Evolutionary conservation across 2,888 invertebrate species (phyloP).

Genomic region (Tetragonisca angustula): DNA sequence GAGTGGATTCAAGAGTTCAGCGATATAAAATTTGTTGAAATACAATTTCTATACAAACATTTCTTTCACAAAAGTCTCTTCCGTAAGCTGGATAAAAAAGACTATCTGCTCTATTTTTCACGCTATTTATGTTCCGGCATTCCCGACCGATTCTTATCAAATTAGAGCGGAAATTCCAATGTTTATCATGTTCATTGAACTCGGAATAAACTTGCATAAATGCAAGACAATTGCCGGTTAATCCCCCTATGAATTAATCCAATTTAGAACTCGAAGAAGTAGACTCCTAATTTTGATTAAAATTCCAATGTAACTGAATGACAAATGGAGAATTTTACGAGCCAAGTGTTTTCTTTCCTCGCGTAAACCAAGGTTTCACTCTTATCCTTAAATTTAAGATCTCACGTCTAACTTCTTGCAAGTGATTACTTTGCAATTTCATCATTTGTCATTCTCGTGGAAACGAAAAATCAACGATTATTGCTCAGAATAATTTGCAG

Average conservation of each 20-base stretch:
- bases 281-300: background rate
- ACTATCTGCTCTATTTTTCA: background rate
- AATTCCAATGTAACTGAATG: background rate
- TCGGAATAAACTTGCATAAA: background rate
- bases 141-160: background rate
- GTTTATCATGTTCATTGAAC: background rate
- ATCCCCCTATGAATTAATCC: background rate
- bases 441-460: background rate
- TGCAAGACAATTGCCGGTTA: background rate
- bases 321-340: too few relatives aligned
- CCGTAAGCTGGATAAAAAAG: background rate
- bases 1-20: too few relatives aligned
- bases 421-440: too few relatives aligned
- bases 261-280: background rate
- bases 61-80: too few relatives aligned
- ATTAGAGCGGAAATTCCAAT: slow-evolving; percentile 4
- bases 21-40: too few relatives aligned
- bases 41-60: too few relatives aligned
- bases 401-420: too few relatives aligned
- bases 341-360: too few relatives aligned
- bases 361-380: too few relatives aligned
- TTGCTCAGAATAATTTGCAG: too few relatives aligned
- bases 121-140: background rate
- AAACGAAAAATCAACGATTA: background rate
- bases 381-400: too few relatives aligned